These are phyloP conservation scores for Solen grandis DNA, from an alignment of 1,140 invertebrate species.

Conservation along the genomic window DNA sequence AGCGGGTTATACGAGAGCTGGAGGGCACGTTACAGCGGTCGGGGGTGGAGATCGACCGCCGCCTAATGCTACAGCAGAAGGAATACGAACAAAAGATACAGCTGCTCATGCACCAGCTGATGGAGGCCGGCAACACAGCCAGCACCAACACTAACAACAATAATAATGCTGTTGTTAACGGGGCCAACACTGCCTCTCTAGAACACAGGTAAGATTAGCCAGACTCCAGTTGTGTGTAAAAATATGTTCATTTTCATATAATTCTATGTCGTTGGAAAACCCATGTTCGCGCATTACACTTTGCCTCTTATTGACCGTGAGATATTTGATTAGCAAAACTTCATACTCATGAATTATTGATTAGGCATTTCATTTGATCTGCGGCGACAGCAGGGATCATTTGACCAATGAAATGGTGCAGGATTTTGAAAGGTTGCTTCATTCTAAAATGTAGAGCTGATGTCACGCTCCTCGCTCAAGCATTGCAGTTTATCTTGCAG, in stretches of 20 bases:
- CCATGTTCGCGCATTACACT: not conserved
- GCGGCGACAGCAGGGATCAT: no score
- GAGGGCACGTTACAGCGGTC: slow-evolving; percentile 79
- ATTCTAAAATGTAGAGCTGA: not conserved
- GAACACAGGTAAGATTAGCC: slow-evolving; percentile 39
- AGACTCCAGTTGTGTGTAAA: not conserved
- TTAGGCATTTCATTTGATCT: no score
- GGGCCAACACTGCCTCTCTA: slow-evolving; percentile 14
- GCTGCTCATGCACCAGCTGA: slow-evolving; percentile 79
- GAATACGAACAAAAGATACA: slow-evolving; percentile 81
- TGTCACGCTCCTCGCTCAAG: no score
- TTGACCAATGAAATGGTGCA: no score
- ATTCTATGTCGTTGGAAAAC: no score
- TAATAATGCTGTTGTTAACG: slow-evolving; percentile 12
- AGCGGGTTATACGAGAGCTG: slow-evolving; percentile 78
- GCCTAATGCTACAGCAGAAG: slow-evolving; percentile 79
- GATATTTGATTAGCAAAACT: no score
- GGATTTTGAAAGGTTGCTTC: not conserved
- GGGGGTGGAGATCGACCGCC: slow-evolving; percentile 79
- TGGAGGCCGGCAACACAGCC: slow-evolving; percentile 62
- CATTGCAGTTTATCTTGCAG: no score
- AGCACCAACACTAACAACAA: not conserved
- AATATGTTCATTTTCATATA: no score
- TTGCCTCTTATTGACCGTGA: no score
- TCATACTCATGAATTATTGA: no score